Conservation (phyloP, 1,140 invertebrate species). For the Drosophila baimaii region DNA sequence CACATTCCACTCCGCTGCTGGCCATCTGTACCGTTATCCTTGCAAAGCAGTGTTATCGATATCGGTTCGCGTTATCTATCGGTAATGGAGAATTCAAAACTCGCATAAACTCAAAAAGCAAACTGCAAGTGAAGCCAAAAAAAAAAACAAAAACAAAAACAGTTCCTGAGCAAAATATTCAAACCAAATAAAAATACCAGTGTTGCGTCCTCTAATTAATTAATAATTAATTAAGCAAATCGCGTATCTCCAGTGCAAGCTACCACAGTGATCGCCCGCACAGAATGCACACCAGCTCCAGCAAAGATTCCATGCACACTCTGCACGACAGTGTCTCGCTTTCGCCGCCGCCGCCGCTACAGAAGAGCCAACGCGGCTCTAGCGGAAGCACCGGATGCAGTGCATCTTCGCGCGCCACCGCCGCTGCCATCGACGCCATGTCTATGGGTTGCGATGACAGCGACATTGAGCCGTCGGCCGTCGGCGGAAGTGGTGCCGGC, state of each 20-base stretch:
- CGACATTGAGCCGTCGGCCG: slow-evolving; percentile 54
- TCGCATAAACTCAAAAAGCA: not conserved
- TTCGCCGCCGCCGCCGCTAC: slow-evolving; percentile 75
- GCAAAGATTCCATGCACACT: slow-evolving; percentile 70
- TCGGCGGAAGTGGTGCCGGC: slow-evolving; percentile 40
- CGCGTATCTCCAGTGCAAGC: slow-evolving; percentile 14
- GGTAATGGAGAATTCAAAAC: slow-evolving; percentile 5
- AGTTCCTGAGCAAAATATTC: slow-evolving; percentile 70
- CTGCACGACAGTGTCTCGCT: slow-evolving; percentile 66
- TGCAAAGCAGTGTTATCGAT: not conserved
- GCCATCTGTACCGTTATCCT: slow-evolving; percentile 39
- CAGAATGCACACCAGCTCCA: slow-evolving; percentile 73
- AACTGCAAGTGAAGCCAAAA: slow-evolving; percentile 25
- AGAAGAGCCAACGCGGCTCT: slow-evolving; percentile 56
- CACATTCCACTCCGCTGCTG: slow-evolving; percentile 19
- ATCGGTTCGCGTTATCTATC: slow-evolving; percentile 18
- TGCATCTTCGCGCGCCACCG: slow-evolving; percentile 50
- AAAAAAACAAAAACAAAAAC: slow-evolving; percentile 22
- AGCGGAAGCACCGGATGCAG: slow-evolving; percentile 27
- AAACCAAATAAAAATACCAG: slow-evolving; percentile 53
- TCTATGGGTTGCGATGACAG: slow-evolving; percentile 70
- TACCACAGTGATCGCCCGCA: slow-evolving; percentile 19
- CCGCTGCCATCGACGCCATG: slow-evolving; percentile 60
- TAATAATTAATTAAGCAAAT: slow-evolving; percentile 52
- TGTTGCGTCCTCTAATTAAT: slow-evolving; percentile 66